phyloP scores from a whole-genome alignment of 1,140 invertebrate genomes.

The Aphelinus certus region DNA sequence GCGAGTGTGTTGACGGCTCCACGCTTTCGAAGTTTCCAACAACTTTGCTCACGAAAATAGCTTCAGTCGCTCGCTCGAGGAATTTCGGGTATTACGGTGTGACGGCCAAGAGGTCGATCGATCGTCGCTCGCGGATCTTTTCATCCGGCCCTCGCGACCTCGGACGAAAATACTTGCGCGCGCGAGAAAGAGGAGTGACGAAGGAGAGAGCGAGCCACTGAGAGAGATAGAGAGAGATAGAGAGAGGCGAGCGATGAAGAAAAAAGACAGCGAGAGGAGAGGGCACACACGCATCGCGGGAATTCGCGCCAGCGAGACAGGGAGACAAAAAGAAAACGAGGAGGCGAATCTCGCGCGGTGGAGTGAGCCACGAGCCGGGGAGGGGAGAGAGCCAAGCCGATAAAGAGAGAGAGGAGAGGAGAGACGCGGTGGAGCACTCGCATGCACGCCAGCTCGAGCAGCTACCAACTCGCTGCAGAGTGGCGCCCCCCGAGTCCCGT shows the following conservation, averaged over 20 bases:
- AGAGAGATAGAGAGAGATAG: conserved; percentile 30
- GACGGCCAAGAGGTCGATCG: no score
- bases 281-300: conserved; percentile 30
- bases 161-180: conserved; percentile 14
- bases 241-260: neutral
- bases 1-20: neutral
- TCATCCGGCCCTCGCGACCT: conserved; percentile 40
- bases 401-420: conserved; percentile 2
- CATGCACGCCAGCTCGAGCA: conserved; percentile 2
- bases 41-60: no score
- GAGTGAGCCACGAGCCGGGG: neutral
- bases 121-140: conserved; percentile 1
- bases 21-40: neutral
- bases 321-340: conserved; percentile 2
- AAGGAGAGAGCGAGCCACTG: conserved; percentile 37
- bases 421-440: neutral
- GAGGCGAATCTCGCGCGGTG: neutral
- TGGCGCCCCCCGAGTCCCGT: conserved; percentile 54
- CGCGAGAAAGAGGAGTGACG: neutral
- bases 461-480: conserved; percentile 46
- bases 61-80: no score
- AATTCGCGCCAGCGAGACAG: conserved; percentile 4
- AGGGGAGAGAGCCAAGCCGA: conserved; percentile 37
- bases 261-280: conserved; percentile 26
- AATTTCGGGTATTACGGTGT: no score